A percentile compares a stretch with the other conserved stretches of the same genome.
These are phyloP conservation scores for Spondyliosoma cantharus DNA, from an alignment of 2,797 vertebrate species.

Conservation along the genomic window DNA sequence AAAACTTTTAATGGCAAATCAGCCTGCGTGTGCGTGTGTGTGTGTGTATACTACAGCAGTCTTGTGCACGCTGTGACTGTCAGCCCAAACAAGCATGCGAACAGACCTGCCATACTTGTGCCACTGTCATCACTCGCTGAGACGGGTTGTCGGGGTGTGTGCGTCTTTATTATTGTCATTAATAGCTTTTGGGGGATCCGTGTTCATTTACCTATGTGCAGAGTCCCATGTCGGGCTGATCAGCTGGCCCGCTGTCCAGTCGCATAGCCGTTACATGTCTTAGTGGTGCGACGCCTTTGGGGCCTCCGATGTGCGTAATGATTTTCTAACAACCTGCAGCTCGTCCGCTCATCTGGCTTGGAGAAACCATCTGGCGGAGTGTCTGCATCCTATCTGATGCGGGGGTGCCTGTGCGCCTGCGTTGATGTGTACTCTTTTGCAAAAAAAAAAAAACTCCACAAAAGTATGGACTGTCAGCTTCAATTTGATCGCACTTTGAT, in stretches of 20 bases:
- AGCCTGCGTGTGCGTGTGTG: background rate
- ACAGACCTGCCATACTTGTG: background rate
- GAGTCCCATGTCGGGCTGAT: constrained; percentile 18
- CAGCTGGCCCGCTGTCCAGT: constrained; percentile 46
- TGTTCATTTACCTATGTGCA: constrained; percentile 29
- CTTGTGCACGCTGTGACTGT: background rate
- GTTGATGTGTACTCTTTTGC: constrained; percentile 20
- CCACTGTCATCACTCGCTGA: background rate
- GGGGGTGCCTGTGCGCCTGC: constrained; percentile 24
- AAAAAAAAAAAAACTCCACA: constrained; percentile 44
- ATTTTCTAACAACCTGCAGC: constrained; percentile 74
- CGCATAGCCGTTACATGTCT: constrained; percentile 51
- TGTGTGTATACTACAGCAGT: background rate
- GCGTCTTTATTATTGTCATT: constrained; percentile 14
- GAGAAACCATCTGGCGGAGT: constrained; percentile 54
- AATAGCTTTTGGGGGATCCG: constrained; percentile 10
- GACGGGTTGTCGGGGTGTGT: background rate
- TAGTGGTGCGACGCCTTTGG: constrained; percentile 42
- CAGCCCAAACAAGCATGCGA: background rate
- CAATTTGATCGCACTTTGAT: constrained; percentile 67
- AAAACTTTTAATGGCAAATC: constrained; percentile 24
- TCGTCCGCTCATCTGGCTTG: constrained; percentile 71
- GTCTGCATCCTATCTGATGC: constrained; percentile 56
- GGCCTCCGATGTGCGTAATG: constrained; percentile 59
- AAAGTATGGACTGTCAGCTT: constrained; percentile 61